Base-by-base conservation (phyloP, 2,113 vertebrate species). In the Nycticebus coucang region DNA sequence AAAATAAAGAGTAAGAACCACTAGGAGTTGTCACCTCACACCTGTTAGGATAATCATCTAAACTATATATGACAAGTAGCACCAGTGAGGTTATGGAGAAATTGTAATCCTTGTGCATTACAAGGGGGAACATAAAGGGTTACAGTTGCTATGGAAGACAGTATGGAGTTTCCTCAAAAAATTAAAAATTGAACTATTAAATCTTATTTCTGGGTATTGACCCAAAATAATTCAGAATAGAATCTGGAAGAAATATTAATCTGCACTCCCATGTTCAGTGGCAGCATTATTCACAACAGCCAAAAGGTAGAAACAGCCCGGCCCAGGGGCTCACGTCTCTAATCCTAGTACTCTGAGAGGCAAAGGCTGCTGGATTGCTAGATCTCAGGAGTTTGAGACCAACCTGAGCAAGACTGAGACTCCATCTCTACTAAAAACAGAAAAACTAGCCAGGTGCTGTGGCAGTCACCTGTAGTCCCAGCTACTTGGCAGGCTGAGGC, bases 1-100 rank as follows among this genome's bases (percentile, higher is more conserved):
- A 91, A 87, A 71, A 93, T 60, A 81, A 96, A 93, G 10, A 9
- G 26, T 79, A 91, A 26, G 18, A n/a, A 85, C 55, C 30, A 19
- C 28, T 55, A 26, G 35, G 17, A 53, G 33, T 78, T 15, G 50
- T 12, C 26, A 24, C 24, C 62, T 53, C 33, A 28, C 4, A 62
- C 9, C 81, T 33, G 18, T 17, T 57, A 30, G 30, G 24, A 59
- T 68, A 28, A 9, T 28, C 28, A 19, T 28, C 8, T 50, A 9
- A 50, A 50, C 45, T 82, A 21, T 62, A 11, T 62, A 62, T 35
- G 41, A 75, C 72, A 28, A 37, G 15, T 35, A 77, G 50, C 28
- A 28, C 37, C 64, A 57, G 12, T 50, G 37, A 84, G 18, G 4
- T 69, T 4, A 5, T 37, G 18, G 11, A 78, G 87, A 90, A 77